phyloP scores from a whole-genome alignment of 2,113 vertebrate genomes.

The Miniopterus natalensis region DNA sequence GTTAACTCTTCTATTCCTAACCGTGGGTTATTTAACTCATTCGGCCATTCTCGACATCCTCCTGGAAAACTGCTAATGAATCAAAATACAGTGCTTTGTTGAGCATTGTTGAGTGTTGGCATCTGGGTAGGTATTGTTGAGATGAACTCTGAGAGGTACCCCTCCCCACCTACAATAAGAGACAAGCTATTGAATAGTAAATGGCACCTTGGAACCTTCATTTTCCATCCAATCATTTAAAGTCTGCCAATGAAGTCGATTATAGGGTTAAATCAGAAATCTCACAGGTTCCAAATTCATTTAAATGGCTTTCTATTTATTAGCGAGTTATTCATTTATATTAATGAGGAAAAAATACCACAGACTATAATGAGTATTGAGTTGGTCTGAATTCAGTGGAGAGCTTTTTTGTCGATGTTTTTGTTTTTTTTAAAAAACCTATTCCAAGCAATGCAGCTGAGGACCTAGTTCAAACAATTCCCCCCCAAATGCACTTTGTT shows the following conservation, averaged over 20 bases:
- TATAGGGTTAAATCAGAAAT: neutral
- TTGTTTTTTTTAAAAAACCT: slow-evolving; percentile 44
- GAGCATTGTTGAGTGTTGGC: neutral
- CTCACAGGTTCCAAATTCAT: neutral
- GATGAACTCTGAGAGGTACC: neutral
- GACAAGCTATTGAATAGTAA: neutral
- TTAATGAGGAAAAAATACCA: neutral
- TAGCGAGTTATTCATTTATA: neutral
- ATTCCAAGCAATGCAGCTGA: slow-evolving; percentile 44
- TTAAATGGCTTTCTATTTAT: neutral
- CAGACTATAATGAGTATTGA: neutral
- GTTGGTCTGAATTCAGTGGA: neutral
- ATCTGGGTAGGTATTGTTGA: neutral
- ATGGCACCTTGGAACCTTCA: neutral
- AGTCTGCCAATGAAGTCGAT: neutral
- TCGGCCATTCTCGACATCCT: neutral
- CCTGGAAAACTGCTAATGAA: neutral
- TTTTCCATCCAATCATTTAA: neutral
- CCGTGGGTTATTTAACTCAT: neutral
- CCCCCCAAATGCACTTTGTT: neutral
- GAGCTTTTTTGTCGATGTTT: neutral
- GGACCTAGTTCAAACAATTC: neutral
- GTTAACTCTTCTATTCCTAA: neutral
- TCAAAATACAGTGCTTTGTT: neutral
- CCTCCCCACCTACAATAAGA: neutral